Evolutionary conservation across 2,888 invertebrate genomes (phyloP).

Genomic region (Heteromurus nitidus): DNA sequence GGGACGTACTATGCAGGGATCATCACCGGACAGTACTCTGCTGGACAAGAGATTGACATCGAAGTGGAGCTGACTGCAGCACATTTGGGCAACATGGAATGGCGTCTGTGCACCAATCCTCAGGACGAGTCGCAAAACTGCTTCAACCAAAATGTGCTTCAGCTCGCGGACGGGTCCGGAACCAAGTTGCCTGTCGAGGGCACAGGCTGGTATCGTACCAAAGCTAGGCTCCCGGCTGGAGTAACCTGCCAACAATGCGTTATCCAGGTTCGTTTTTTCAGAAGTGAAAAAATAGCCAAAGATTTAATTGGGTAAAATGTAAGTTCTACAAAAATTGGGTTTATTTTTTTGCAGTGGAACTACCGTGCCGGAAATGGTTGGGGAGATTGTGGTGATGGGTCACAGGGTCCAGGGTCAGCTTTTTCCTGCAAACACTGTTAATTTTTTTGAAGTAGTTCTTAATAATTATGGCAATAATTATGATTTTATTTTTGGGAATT

Average conservation of each 20-base stretch:
- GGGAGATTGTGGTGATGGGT: slow-evolving; percentile 34
- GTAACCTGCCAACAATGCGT: slow-evolving; percentile 72
- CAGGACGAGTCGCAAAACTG: slow-evolving; percentile 35
- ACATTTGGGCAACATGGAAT: slow-evolving; percentile 49
- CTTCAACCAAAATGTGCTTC: slow-evolving; percentile 44
- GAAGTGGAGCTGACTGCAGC: slow-evolving; percentile 24
- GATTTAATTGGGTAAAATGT: no score
- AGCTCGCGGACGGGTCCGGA: slow-evolving; percentile 74
- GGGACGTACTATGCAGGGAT: slow-evolving; percentile 50
- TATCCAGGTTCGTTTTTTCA: slow-evolving; percentile 56
- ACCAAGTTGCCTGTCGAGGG: slow-evolving; percentile 71
- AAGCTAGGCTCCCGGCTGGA: slow-evolving; percentile 69
- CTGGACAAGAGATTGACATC: slow-evolving; percentile 50
- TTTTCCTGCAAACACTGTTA: background rate
- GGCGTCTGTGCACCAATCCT: slow-evolving; percentile 42
- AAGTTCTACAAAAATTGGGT: no score
- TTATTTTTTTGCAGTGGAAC: slow-evolving; percentile 18
- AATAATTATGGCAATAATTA: background rate
- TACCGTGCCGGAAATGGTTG: slow-evolving; percentile 58
- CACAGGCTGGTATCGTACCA: slow-evolving; percentile 39
- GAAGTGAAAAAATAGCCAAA: no score
- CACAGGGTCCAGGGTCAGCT: slow-evolving; percentile 2
- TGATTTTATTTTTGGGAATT: background rate
- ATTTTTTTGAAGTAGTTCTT: background rate
- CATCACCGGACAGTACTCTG: slow-evolving; percentile 47